Evolutionary conservation across 2,888 invertebrate genomes (phyloP).

Genomic region (Parapristionchus giblindavisi): DNA sequence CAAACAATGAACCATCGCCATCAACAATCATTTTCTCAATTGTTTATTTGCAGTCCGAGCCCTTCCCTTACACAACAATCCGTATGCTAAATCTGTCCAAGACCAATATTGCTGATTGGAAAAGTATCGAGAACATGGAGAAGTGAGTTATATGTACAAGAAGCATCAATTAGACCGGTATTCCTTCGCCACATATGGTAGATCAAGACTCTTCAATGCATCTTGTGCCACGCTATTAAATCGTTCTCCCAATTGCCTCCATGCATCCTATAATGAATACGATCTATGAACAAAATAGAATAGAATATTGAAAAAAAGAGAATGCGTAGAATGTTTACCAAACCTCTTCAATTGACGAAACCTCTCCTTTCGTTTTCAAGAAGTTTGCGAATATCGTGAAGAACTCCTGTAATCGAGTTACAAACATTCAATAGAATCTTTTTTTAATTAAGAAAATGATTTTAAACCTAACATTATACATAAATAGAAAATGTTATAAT

Average conservation of each 20-base stretch:
- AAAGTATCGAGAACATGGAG: slow-evolving; percentile 82
- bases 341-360: slow-evolving; percentile 31
- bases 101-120: slow-evolving; percentile 52
- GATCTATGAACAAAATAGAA: background rate
- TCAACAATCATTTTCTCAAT: background rate
- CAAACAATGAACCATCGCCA: background rate
- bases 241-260: slow-evolving; percentile 1
- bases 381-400: slow-evolving; percentile 19
- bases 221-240: slow-evolving; percentile 23
- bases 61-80: background rate
- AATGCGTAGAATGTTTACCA: slow-evolving; percentile 15
- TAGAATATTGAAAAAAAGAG: background rate
- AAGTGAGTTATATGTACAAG: slow-evolving; percentile 12
- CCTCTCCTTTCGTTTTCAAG: slow-evolving; percentile 21
- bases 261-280: slow-evolving; percentile 21
- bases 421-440: no score
- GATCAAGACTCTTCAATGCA: background rate
- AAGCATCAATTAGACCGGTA: background rate
- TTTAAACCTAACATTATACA: no score
- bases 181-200: slow-evolving; percentile 3
- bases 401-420: slow-evolving; percentile 20
- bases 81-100: slow-evolving; percentile 43
- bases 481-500: no score
- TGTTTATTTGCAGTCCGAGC: slow-evolving; percentile 23
- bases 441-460: background rate